These are phyloP conservation scores for Diuraphis noxia DNA, from an alignment of 1,140 invertebrate genomes.

Conservation along the genomic window DNA sequence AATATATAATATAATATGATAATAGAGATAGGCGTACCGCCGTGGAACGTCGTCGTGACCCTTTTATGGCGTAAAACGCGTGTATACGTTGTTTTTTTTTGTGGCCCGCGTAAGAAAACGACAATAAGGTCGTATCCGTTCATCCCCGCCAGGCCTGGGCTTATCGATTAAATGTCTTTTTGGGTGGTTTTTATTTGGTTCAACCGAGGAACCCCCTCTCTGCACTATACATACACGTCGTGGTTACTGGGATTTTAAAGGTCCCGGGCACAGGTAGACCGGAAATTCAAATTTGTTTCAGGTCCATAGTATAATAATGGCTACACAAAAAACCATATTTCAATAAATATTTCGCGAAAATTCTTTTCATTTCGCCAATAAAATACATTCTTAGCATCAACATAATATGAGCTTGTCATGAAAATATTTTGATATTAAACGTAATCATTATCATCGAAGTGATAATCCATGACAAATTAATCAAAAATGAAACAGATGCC, in stretches of 20 bases:
- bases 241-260: background rate
- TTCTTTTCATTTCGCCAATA: background rate
- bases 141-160: background rate
- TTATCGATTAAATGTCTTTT: constrained; percentile 26
- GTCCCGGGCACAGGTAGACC: background rate
- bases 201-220: background rate
- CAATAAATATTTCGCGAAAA: background rate
- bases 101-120: background rate
- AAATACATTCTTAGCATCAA: background rate
- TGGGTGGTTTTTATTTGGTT: background rate
- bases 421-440: too few species aligned
- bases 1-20: background rate
- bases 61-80: background rate
- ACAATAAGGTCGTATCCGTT: background rate
- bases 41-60: background rate
- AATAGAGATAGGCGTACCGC: background rate
- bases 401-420: background rate
- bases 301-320: background rate
- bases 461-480: background rate
- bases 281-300: constrained; percentile 9
- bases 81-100: background rate
- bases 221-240: background rate
- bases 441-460: background rate
- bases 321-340: background rate
- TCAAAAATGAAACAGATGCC: background rate